Evolutionary conservation across 2,113 vertebrate species (phyloP), one percentile per base, ranked within the genome.

Genomic region (Trinectes maculatus): DNA sequence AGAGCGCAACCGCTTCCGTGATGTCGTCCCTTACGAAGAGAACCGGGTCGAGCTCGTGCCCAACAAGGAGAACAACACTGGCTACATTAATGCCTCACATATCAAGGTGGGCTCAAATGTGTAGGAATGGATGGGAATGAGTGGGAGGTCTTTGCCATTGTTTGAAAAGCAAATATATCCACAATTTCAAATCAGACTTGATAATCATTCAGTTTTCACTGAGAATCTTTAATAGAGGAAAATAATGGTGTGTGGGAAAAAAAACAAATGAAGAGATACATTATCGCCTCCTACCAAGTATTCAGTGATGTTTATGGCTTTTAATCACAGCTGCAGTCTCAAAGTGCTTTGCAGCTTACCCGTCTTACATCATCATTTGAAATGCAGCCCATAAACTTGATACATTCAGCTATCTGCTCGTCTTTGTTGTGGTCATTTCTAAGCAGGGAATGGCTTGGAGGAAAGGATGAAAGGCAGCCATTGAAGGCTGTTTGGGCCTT

Each of bases 61-160:
- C 0, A 97, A 95, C 92, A 98, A 98, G 91, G 96, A 98, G 77
- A 98, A 98, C 63, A 96, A 93, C 51, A 95, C 95, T 0, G 96
- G 96, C 61, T 98, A 97, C 89, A 95, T 98, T 67, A 98, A 98
- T 0, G 96, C 96, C 65, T 98, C 96, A 1, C 96, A 98, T 53
- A 91, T 98, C 80, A 96, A 95, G 96, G 96, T 96, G 80, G 60
- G 80, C 54, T 26, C 13, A 0, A 33, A 16, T 31, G 29, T 31
- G 8, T 49, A 15, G 13, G 3, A 37, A 15, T 28, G 28, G n/a
- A n/a, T 6, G 15, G 13, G 29, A 29, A 21, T 43, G 2, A n/a
- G n/a, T n/a, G n/a, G n/a, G n/a, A n/a, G n/a, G n/a, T n/a, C n/a
- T n/a, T n/a, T n/a, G n/a, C n/a, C n/a, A n/a, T n/a, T n/a, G n/a